Conservation (phyloP, 2,113 vertebrate species). For the Cyanoliseus patagonus region DNA sequence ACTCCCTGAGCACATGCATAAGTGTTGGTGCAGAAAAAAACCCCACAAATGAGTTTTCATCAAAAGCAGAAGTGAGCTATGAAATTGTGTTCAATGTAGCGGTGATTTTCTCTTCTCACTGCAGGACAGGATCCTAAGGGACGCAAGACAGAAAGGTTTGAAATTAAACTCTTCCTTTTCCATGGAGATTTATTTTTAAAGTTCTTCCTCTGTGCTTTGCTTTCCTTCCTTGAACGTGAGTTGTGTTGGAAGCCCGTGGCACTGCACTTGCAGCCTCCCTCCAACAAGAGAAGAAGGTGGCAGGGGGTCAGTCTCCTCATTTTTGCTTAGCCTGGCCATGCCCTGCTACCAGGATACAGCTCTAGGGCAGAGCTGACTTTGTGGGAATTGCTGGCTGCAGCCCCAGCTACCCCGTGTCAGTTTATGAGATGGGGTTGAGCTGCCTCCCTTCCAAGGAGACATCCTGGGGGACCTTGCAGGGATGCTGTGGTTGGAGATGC, state of each 20-base stretch:
- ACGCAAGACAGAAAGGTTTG: not conserved
- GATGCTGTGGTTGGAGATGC: not conserved
- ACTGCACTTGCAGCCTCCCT: not conserved
- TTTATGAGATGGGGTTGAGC: not conserved
- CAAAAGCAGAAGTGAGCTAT: not conserved
- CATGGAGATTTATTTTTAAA: not conserved
- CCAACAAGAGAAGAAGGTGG: not conserved
- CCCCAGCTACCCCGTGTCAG: fast-evolving
- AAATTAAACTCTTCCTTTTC: not conserved
- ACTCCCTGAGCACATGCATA: not conserved
- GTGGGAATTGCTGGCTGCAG: not conserved
- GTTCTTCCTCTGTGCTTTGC: not conserved
- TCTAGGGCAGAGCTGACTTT: not conserved
- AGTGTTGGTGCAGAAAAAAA: not conserved
- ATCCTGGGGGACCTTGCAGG: fast-evolving
- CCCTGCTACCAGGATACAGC: not conserved
- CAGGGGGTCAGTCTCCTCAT: not conserved
- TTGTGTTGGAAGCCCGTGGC: not conserved
- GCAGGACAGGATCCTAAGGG: not conserved
- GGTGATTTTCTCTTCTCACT: not conserved
- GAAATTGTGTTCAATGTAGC: not conserved
- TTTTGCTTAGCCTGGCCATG: not conserved
- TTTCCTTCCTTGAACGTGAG: not conserved
- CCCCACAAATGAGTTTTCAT: not conserved
- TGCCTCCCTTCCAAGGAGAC: not conserved